These are phyloP conservation scores for Fragum sueziense DNA, from an alignment of 2,888 invertebrate species.

Conservation along the genomic window DNA sequence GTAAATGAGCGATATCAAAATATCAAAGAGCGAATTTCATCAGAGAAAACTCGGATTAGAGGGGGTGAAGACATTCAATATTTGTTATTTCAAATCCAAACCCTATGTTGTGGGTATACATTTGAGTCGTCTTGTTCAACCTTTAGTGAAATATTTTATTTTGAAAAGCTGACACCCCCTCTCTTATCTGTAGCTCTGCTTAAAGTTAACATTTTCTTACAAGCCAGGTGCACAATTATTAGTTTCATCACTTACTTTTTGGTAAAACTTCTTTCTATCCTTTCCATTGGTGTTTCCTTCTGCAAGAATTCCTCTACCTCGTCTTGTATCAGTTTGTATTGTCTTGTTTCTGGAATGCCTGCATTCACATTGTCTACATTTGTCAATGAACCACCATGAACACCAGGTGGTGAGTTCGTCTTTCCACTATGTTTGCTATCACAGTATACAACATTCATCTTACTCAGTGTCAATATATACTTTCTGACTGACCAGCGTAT, in stretches of 20 bases:
- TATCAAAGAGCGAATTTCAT: no score
- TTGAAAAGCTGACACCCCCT: no score
- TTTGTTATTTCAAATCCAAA: no score
- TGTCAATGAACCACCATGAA: neutral
- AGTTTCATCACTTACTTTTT: slow-evolving; percentile 9
- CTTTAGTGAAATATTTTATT: no score
- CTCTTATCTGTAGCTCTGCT: no score
- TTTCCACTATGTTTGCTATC: slow-evolving; percentile 3
- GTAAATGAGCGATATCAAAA: no score
- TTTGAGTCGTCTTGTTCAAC: no score
- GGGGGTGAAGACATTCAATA: no score
- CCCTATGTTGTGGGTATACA: no score
- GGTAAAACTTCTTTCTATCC: slow-evolving; percentile 12
- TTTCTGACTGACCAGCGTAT: neutral
- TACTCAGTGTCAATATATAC: neutral
- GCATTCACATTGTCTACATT: neutral
- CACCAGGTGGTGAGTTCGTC: neutral
- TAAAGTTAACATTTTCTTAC: no score
- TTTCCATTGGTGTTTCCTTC: slow-evolving; percentile 16
- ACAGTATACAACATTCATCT: slow-evolving; percentile 1
- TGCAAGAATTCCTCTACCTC: slow-evolving; percentile 14
- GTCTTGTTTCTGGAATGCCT: neutral
- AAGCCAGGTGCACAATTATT: no score
- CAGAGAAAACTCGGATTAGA: no score
- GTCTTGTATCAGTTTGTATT: neutral